These are phyloP conservation scores for Bungarus multicinctus DNA, from an alignment of 2,113 vertebrate genomes.

Conservation along the genomic window DNA sequence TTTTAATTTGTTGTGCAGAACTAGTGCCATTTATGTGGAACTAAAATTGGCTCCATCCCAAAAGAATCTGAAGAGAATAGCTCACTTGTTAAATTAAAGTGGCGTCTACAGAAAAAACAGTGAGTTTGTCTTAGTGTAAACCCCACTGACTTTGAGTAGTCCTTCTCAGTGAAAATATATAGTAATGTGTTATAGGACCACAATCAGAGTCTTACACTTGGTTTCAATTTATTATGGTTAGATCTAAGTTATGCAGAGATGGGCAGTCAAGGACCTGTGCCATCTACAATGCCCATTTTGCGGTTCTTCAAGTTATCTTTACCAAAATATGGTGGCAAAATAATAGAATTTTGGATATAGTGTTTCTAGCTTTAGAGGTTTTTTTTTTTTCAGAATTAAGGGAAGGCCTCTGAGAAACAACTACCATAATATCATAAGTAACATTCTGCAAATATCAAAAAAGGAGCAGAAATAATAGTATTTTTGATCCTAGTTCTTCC, in stretches of 20 bases:
- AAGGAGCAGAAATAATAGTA: background rate
- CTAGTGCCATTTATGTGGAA: background rate
- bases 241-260: background rate
- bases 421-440: background rate
- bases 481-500: background rate
- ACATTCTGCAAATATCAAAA: background rate
- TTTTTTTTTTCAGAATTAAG: background rate
- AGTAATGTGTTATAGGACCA: background rate
- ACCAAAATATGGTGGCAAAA: background rate
- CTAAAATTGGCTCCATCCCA: slow-evolving; percentile 9
- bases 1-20: slow-evolving; percentile 33
- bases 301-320: background rate
- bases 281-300: background rate
- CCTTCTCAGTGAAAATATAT: background rate
- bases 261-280: background rate
- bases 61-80: slow-evolving; percentile 3
- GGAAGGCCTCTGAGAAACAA: background rate
- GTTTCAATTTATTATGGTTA: background rate
- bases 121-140: background rate
- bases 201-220: background rate
- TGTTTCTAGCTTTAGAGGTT: background rate
- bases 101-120: background rate
- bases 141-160: background rate
- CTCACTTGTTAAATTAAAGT: slow-evolving; percentile 30
- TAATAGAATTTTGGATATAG: background rate